Evolutionary conservation across 2,113 vertebrate species (phyloP).

Genomic region (Lepus timidus): DNA sequence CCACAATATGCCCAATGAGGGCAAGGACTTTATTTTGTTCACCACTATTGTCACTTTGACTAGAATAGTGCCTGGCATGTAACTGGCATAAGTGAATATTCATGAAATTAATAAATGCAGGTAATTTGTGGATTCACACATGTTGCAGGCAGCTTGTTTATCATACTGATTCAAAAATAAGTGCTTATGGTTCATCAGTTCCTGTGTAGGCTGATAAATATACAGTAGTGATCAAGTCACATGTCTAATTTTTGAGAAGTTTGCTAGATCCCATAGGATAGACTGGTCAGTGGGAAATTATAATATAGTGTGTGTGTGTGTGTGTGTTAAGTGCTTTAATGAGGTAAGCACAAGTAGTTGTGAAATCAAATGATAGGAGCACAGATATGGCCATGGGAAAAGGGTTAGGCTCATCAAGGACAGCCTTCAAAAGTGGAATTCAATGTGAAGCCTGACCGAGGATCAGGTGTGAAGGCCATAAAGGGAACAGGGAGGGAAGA

Average conservation of each 20-base stretch:
- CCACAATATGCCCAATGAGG: not conserved
- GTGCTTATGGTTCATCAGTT: not conserved
- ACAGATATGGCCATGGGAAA: not conserved
- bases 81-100: not conserved
- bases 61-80: not conserved
- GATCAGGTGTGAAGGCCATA: not conserved
- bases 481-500: not conserved
- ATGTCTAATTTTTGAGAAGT: not conserved
- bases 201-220: not conserved
- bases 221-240: not conserved
- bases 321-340: not conserved
- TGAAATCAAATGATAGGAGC: not conserved
- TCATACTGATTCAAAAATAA: not conserved
- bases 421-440: not conserved
- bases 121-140: not conserved
- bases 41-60: not conserved
- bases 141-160: not conserved
- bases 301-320: not conserved
- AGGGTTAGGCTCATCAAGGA: not conserved
- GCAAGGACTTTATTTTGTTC: not conserved
- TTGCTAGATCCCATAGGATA: not conserved
- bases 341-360: not conserved
- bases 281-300: not conserved
- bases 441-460: not conserved
- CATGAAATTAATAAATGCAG: not conserved